Evolutionary conservation across 2,797 vertebrate genomes (phyloP), one percentile per base, ranked within the genome.

Genomic region (Gymnoscopelus braueri): DNA sequence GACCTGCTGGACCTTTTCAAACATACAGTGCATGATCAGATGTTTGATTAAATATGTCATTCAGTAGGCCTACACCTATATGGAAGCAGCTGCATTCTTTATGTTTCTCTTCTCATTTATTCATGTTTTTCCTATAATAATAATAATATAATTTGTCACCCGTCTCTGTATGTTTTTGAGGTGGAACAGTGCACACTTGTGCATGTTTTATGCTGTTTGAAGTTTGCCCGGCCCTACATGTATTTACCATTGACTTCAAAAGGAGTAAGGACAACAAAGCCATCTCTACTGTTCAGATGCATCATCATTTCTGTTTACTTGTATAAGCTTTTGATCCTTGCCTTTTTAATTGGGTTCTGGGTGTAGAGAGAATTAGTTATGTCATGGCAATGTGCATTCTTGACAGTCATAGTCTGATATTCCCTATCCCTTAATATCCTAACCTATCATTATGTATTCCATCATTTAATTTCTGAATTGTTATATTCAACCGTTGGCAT

Each of bases 181-280:
- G 67, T 15, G 29, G 44, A 50, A 15, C 9, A 44, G 39, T 44
- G 39, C 39, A 44, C 39, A 44, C 39, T 44, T 44, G 39, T 44
- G 67, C 47, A 67, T 56, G 58, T 67, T 79, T 84, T 74, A 84
- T 61, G 75, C 63, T 75, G 84, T 86, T 87, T 87, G 82, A 87
- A 87, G 84, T 71, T 77, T 71, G 60, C 74, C 62, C 73, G 67
- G 48, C 72, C 39, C 70, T 26, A 39, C 68, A 78, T 84, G 79
- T 72, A 71, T 85, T 87, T 87, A 49, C 72, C 58, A 83, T 54
- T 3, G 26, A 73, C 79, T 84, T 88, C 80, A 86, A 89, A 88
- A 82, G 68, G 65, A 72, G 75, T 54, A 59, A 73, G 77, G 75
- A 85, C 80, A 87, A 84, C 80, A 84, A 82, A 90, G 84, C 79